Base-by-base conservation (phyloP, 2,797 vertebrate genomes). In the Myotis findleyi region DNA sequence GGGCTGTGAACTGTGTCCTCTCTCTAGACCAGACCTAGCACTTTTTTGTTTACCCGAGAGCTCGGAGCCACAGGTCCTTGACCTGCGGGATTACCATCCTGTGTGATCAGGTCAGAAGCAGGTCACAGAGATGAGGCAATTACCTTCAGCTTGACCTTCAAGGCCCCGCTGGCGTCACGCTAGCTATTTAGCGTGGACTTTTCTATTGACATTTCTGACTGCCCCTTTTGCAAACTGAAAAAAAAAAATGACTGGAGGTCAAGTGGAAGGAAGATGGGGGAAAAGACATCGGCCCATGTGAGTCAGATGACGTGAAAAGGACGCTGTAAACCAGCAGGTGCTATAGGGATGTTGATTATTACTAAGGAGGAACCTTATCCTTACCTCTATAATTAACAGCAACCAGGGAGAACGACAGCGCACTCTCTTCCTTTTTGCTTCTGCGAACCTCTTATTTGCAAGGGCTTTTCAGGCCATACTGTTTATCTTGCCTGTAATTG, bases 41-140 rank as follows among this genome's bases (percentile, higher is more conserved):
- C 10, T 55, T 87, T 77, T 88, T 62, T 97, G 86, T 97, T 97
- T 93, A 88, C 92, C n/a, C 2, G 13, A n/a, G 91, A 77, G 93
- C 82, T 71, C 57, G 62, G 66, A 80, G 47, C 91, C 93, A n/a
- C 44, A 73, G 72, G 96, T 96, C 95, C 73, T 92, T 96, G 96
- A 85, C 92, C 89, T 87, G 21, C n/a, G 57, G 27, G 0, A 0
- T 10, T 14, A 21, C 25, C 8, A 2, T 87, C 83, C 85, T 73
- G 91, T 77, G 51, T 5, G 23, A 80, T 89, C 14, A 93, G 89
- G 71, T 93, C 90, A 95, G 94, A 66, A 41, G 59, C 59, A 7
- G 13, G 76, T 33, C 49, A n/a, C 51, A 49, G 30, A 10, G 82
- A 47, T 90, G 77, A 94, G 51, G 53, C 94, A 91, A 89, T 27